Base-by-base conservation (phyloP, 2,113 vertebrate species). In the Limnothrissa miodon region DNA sequence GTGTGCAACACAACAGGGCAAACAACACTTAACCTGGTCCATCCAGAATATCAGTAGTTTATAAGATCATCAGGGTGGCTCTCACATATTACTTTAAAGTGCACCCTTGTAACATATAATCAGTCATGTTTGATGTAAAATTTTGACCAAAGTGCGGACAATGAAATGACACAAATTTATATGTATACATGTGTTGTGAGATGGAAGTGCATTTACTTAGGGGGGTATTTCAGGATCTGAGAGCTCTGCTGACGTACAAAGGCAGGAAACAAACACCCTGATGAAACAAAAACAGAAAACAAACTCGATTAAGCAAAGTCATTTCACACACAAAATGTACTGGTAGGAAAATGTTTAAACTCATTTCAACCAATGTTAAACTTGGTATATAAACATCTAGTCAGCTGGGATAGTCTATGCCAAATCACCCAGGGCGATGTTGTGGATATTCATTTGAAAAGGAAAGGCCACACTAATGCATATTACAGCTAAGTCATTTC, bases 171-270 rank as follows among this genome's bases (percentile, higher is more conserved):
- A 66, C 25, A 17, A 11, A 66, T 66, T 29, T 11, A 74, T 36
- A 74, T 17, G 29, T 17, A 13, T 74, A 29, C 3, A 36, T 23
- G 66, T 33, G 66, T 74, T 74, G 59, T 66, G 29, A 29, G 5
- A 23, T n/a, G 29, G 6, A 8, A 53, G 15, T 45, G 29, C 23
- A 15, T 56, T 87, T 85, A 89, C 85, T 83, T 81, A 46, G 56
- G 46, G 45, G 79, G 84, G 78, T 74, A 79, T 48, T 39, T 80
- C 59, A 78, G 81, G 79, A 46, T 83, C 21, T 85, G 81, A 4
- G 81, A 88, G 66, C 81, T 85, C n/a, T 74, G 80, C n/a, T 83
- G 86, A 15, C 82, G 66, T n/a, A 25, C 78, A 5, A 80, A 45
- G 17, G 45, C 74, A 66, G 53, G 59, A 46, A 80, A 74, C 45